A percentile compares a stretch with the other conserved stretches of the same genome.
These are phyloP conservation scores for Pygathrix nemaeus DNA, from an alignment of 2,113 vertebrate genomes.

Conservation along the genomic window DNA sequence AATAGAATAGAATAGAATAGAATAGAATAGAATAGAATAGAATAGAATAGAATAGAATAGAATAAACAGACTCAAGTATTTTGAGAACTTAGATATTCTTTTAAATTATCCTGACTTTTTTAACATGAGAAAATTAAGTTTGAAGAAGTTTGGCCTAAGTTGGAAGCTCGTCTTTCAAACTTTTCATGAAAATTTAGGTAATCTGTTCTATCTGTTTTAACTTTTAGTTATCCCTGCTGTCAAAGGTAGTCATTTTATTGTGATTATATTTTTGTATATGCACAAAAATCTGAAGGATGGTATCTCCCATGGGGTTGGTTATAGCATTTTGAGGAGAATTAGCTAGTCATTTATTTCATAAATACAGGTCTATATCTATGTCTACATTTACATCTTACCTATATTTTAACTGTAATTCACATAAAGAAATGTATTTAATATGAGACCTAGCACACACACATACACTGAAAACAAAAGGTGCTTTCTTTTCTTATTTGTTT, in stretches of 20 bases:
- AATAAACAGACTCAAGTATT: neutral
- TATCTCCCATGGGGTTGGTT: neutral
- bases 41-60: neutral
- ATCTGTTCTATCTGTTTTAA: neutral
- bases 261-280: neutral
- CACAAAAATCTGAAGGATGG: neutral
- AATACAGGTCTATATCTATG: neutral
- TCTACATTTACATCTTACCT: neutral
- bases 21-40: neutral
- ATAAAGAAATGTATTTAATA: conserved; percentile 11
- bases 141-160: conserved; percentile 17
- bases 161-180: conserved; percentile 43
- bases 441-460: neutral
- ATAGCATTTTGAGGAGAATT: neutral
- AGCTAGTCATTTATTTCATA: neutral
- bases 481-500: neutral
- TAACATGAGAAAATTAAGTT: conserved; percentile 2
- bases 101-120: neutral
- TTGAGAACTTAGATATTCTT: conserved; percentile 4
- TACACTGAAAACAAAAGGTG: neutral
- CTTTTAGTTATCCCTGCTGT: neutral
- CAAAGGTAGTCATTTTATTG: neutral
- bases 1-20: neutral
- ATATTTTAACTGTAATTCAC: neutral
- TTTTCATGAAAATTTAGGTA: neutral